Evolutionary conservation across 2,113 vertebrate species (phyloP).

Genomic region (Danio rerio): GRCz12tu NC_133182.1:13712501-13713000

Average conservation of each 20-base stretch:
- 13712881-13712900: no score
- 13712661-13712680: neutral
- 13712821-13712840: conserved; percentile 75
- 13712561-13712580: no score
- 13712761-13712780: conserved; percentile 63
- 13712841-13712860: conserved; percentile 80
- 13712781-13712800: conserved; percentile 60
- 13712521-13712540: no score
- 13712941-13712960: no score
- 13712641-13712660: neutral
- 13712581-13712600: no score
- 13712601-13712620: neutral
- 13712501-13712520: no score
- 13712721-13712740: conserved; percentile 66
- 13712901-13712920: no score
- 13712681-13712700: neutral
- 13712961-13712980: no score
- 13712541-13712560: no score
- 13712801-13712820: conserved; percentile 50
- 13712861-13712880: conserved; percentile 73
- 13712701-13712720: conserved; percentile 35
- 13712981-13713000: no score
- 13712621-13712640: no score
- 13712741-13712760: conserved; percentile 87
- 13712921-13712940: no score